Evolutionary conservation across 1,140 invertebrate genomes (phyloP).

Genomic region (Delia radicum): DNA sequence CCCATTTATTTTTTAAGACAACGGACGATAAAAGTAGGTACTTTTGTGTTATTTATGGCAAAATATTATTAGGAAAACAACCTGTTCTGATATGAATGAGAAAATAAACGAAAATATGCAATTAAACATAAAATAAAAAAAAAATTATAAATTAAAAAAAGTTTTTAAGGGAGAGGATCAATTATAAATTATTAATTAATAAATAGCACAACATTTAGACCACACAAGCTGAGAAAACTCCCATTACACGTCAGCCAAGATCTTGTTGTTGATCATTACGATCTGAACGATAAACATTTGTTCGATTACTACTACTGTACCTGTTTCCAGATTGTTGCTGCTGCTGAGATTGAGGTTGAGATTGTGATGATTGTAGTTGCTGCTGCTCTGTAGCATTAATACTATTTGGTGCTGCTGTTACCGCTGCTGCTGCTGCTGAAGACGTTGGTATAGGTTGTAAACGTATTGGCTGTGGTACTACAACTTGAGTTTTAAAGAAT

Average conservation of each 20-base stretch:
- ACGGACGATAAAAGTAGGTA: too few relatives aligned
- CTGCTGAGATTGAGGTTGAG: conserved; percentile 28
- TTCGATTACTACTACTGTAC: conserved; percentile 84
- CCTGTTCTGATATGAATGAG: neutral
- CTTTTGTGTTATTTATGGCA: neutral
- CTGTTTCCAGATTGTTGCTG: conserved; percentile 64
- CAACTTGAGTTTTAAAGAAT: conserved; percentile 35
- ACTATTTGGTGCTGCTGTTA: conserved; percentile 1
- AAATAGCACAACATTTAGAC: conserved; percentile 58
- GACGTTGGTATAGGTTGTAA: conserved; percentile 38
- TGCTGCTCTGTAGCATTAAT: conserved; percentile 6
- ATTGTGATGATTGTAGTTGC: conserved; percentile 37
- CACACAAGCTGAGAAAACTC: conserved; percentile 77
- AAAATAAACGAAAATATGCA: neutral
- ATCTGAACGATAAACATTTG: conserved; percentile 69
- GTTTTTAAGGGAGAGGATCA: too few relatives aligned
- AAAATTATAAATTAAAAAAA: neutral
- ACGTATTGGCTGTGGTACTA: neutral
- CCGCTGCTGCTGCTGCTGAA: conserved; percentile 26
- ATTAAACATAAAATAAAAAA: neutral
- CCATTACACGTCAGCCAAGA: conserved; percentile 75
- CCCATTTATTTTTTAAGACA: too few relatives aligned
- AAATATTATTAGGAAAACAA: neutral
- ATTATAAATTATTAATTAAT: too few relatives aligned
- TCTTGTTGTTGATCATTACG: conserved; percentile 60